phyloP scores from a whole-genome alignment of 2,797 vertebrate genomes.

The Spondyliosoma cantharus region DNA sequence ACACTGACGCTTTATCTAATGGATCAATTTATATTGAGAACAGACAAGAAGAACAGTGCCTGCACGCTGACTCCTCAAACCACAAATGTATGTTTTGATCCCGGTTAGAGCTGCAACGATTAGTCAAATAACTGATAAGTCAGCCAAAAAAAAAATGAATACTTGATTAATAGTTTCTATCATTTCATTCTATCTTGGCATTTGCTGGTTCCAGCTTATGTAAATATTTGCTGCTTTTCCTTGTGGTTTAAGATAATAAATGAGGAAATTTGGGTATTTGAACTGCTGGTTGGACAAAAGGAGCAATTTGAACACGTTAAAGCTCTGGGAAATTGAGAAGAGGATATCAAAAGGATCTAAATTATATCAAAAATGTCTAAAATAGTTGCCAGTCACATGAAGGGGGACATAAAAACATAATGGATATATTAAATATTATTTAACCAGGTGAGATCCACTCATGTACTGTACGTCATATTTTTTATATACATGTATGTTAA shows the following conservation, averaged over 20 bases:
- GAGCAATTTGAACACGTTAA: no score
- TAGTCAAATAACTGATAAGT: not conserved
- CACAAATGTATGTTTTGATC: not conserved
- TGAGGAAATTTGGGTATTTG: no score
- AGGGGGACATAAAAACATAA: not conserved
- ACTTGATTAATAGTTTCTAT: no score
- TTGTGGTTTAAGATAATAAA: no score
- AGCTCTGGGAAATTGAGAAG: no score
- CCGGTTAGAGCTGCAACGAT: not conserved
- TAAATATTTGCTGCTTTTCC: no score
- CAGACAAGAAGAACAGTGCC: not conserved
- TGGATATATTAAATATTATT: not conserved
- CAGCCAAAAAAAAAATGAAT: no score
- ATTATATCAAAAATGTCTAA: not conserved
- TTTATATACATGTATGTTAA: not conserved
- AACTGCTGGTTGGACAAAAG: no score
- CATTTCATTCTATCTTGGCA: no score
- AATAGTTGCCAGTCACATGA: not conserved
- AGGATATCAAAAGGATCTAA: not conserved
- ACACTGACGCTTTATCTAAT: not conserved
- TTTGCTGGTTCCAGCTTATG: no score
- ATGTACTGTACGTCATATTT: not conserved
- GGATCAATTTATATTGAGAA: not conserved
- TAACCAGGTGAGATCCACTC: not conserved
- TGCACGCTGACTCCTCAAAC: not conserved